phyloP scores from a whole-genome alignment of 2,888 invertebrate species.

The Cephus pygmeus region DNA sequence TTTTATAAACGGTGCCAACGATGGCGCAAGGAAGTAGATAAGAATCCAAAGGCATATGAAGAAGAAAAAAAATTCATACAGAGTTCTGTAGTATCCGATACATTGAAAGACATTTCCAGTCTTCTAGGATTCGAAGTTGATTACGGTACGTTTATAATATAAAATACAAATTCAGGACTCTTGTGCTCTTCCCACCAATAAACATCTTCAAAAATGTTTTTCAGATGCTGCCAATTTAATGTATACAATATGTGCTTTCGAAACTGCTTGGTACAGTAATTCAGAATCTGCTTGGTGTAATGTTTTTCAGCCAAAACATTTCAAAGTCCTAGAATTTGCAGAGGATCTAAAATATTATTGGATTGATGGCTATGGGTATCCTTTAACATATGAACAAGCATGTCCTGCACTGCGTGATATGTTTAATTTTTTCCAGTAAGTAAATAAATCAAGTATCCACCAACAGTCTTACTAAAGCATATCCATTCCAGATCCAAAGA shows the following conservation, averaged over 20 bases:
- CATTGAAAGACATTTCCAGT: conserved; percentile 71
- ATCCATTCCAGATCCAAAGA: conserved; percentile 35
- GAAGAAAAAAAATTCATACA: conserved; percentile 71
- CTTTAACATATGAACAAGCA: conserved; percentile 79
- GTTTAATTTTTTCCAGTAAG: conserved; percentile 77
- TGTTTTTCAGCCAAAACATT: conserved; percentile 73
- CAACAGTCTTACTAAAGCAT: neutral
- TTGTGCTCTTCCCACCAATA: neutral
- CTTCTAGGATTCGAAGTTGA: conserved; percentile 71
- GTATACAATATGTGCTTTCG: conserved; percentile 82
- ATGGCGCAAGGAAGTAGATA: conserved; percentile 78
- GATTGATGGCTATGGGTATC: conserved; percentile 83
- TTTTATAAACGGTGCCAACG: conserved; percentile 82
- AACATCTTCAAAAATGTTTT: conserved; percentile 33
- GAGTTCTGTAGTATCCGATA: conserved; percentile 70
- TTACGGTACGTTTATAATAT: conserved; percentile 43
- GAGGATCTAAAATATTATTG: conserved; percentile 85
- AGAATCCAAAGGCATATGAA: conserved; percentile 72
- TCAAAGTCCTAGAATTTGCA: conserved; percentile 78
- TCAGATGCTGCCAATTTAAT: conserved; percentile 74
- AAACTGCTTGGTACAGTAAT: conserved; percentile 81
- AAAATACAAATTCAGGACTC: neutral
- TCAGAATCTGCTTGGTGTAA: conserved; percentile 83
- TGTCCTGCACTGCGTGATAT: conserved; percentile 80
- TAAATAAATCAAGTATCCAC: conserved; percentile 14